phyloP scores from a whole-genome alignment of 2,797 vertebrate genomes.

The Gastrophryne carolinensis region DNA sequence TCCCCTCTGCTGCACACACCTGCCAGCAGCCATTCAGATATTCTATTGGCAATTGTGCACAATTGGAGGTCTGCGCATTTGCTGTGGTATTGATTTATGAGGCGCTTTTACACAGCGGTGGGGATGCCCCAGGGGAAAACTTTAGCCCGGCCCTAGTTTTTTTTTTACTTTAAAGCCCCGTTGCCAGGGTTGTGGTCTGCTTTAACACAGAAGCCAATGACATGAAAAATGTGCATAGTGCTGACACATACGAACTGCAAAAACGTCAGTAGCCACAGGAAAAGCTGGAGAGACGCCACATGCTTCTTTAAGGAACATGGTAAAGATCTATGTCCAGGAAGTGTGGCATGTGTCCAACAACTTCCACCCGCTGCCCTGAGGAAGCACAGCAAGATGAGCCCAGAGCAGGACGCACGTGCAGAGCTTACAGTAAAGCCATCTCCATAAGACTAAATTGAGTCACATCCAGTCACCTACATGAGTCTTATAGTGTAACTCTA shows the following conservation, averaged over 20 bases:
- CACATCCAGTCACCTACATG: too few relatives aligned
- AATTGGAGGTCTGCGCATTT: too few relatives aligned
- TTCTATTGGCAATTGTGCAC: too few relatives aligned
- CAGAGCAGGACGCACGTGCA: neutral
- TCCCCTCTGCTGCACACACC: too few relatives aligned
- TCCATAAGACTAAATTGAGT: neutral
- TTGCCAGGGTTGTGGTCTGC: too few relatives aligned
- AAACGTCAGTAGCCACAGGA: neutral
- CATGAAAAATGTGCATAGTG: neutral
- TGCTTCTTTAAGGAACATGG: neutral
- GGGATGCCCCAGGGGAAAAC: too few relatives aligned
- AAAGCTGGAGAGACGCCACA: neutral
- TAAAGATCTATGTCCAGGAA: conserved; percentile 14
- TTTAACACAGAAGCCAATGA: too few relatives aligned
- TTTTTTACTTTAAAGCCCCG: too few relatives aligned
- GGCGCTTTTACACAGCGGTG: too few relatives aligned
- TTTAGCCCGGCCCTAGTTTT: too few relatives aligned
- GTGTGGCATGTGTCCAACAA: neutral
- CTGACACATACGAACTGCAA: neutral
- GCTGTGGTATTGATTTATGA: too few relatives aligned
- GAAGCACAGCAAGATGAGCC: neutral
- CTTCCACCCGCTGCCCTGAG: neutral
- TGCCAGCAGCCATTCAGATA: too few relatives aligned
- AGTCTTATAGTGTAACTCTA: neutral
- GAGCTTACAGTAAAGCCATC: neutral